phyloP scores from a whole-genome alignment of 1,140 invertebrate genomes.

The Arctopsyche grandis region DNA sequence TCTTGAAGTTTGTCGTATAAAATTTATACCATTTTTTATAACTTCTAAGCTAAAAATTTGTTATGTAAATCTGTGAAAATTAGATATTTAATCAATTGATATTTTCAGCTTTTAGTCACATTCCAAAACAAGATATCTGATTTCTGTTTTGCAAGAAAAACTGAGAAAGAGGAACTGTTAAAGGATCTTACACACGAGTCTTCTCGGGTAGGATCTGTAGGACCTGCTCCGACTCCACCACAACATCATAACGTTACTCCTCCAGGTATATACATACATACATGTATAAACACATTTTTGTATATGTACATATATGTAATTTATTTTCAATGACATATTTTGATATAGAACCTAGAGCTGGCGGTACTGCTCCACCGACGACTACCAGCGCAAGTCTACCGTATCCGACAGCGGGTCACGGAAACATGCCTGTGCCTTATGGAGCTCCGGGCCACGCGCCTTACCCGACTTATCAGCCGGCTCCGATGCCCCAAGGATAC shows the following conservation, averaged over 20 bases:
- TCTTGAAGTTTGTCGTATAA: no score
- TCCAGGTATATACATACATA: slow-evolving; percentile 38
- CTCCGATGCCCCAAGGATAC: slow-evolving; percentile 82
- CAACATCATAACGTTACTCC: slow-evolving; percentile 51
- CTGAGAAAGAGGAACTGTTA: slow-evolving; percentile 97
- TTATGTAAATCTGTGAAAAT: no score
- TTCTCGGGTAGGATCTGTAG: slow-evolving; percentile 68
- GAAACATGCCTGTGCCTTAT: slow-evolving; percentile 82
- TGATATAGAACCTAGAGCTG: slow-evolving; percentile 56
- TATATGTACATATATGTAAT: slow-evolving; percentile 1
- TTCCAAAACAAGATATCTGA: slow-evolving; percentile 99
- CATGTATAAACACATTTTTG: not conserved
- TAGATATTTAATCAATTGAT: no score
- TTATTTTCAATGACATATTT: not conserved
- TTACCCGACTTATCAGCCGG: slow-evolving; percentile 76
- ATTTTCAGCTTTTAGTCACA: slow-evolving; percentile 82
- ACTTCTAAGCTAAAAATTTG: no score
- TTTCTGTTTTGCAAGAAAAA: slow-evolving; percentile 98
- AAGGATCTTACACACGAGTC: slow-evolving; percentile 87
- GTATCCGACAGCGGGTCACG: slow-evolving; percentile 73
- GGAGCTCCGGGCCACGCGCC: slow-evolving; percentile 69
- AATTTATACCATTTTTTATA: no score
- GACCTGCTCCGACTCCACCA: slow-evolving; percentile 71
- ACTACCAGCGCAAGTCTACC: slow-evolving; percentile 62
- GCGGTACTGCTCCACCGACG: slow-evolving; percentile 61